Base-by-base conservation (phyloP, 2,797 vertebrate genomes). In the Poecile montanus region DNA sequence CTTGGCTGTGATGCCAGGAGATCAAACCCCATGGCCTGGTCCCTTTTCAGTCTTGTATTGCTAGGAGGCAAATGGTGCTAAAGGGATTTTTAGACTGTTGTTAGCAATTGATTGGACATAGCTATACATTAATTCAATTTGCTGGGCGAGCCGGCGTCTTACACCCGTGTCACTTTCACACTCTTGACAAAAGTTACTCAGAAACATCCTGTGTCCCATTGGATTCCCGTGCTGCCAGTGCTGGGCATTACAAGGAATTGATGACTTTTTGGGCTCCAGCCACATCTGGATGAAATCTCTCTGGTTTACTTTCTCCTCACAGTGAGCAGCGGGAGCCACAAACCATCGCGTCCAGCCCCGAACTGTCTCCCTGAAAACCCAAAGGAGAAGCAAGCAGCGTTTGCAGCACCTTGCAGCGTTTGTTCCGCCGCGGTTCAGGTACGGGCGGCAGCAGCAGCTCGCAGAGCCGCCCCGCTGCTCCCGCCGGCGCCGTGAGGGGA, bases 401-500 rank as follows among this genome's bases (percentile, higher is more conserved):
- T n/a, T n/a, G n/a, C n/a, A n/a, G n/a, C 47, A 1, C 26, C 15
- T 16, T 12, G 3, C 53, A 48, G 9, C 26, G 29, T 9, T 40
- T 5, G 63, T 26, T 40, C 5, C 65, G 48, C 20, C 5, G 48
- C 21, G 6, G 42, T 5, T 34, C 63, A 1, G 44, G 6, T 0
- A 3, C 13, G 27, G 4, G 6, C 25, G 8, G 30, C 45, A 3
- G 10, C 0, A 0, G 25, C 40, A 1, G 29, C 18, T 10, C 1
- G 1, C 32, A 1, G 4, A 9, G 42, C 56, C 58, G 2, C 13
- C 0, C 32, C 21, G 53, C 34, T 2, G 62, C 54, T 19, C 45
- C 48, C 53, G 30, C 36, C 48, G 10, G 36, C 30, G 50, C 50
- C 26, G 11, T 16, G 65, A 71, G 48, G 57, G 30, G 30, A 70